phyloP scores from a whole-genome alignment of 2,797 vertebrate genomes.

The Microhierax caerulescens region DNA sequence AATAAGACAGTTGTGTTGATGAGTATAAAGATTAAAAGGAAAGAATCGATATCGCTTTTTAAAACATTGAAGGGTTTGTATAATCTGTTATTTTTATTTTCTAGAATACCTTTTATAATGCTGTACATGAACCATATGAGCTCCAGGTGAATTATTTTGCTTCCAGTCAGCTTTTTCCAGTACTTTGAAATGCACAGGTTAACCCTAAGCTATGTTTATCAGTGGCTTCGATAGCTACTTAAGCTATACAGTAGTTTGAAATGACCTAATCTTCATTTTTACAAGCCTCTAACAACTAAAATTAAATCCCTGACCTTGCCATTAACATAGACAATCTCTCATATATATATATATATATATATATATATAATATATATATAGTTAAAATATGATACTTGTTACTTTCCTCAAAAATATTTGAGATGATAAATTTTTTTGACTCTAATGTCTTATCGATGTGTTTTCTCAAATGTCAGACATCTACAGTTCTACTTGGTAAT shows the following conservation, averaged over 20 bases:
- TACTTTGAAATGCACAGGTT: background rate
- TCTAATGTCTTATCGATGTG: background rate
- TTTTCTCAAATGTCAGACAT: rapidly evolving
- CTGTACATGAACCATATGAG: background rate
- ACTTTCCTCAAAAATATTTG: background rate
- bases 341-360: background rate
- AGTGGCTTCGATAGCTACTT: background rate
- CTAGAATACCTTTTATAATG: background rate
- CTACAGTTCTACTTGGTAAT: background rate
- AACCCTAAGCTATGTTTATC: background rate
- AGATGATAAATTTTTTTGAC: background rate
- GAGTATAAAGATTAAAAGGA: background rate
- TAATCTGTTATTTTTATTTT: background rate
- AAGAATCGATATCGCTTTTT: background rate
- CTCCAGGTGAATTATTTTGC: background rate
- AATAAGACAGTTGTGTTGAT: background rate
- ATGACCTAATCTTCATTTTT: background rate
- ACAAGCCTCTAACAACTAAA: background rate
- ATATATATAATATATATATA: background rate
- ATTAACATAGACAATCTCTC: background rate
- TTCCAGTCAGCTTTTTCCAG: background rate
- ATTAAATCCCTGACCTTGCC: background rate
- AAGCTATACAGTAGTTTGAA: background rate
- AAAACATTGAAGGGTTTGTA: background rate
- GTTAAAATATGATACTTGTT: background rate